Conservation (phyloP, 2,797 vertebrate species). For the Smutsia gigantea region DNA sequence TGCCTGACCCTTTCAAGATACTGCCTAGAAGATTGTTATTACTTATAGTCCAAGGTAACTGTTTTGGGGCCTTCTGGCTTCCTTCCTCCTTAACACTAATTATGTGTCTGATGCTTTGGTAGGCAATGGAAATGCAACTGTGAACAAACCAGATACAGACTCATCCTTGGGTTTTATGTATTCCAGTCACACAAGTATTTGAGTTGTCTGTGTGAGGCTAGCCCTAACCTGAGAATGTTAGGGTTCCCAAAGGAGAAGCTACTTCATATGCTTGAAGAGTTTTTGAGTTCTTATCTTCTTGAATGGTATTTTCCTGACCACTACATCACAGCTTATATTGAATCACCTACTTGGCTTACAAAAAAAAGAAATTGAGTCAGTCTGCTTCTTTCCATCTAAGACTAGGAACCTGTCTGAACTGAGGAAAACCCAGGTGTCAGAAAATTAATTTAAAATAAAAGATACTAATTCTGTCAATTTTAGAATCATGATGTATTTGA, state of each 20-base stretch:
- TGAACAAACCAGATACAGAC: neutral
- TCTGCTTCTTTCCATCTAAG: neutral
- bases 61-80: neutral
- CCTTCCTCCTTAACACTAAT: constrained; percentile 3
- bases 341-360: neutral
- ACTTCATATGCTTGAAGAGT: neutral
- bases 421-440: constrained; percentile 8
- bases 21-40: constrained; percentile 30
- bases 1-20: constrained; percentile 52
- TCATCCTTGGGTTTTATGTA: neutral
- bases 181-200: neutral
- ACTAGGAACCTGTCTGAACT: neutral
- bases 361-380: neutral
- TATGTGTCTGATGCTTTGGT: neutral
- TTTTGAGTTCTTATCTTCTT: constrained; percentile 7
- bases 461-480: constrained; percentile 46
- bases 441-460: constrained; percentile 59
- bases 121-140: neutral
- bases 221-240: neutral
- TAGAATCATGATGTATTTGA: constrained; percentile 25
- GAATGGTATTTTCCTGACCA: neutral
- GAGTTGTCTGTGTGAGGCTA: neutral
- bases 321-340: neutral
- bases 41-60: constrained; percentile 17
- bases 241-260: neutral